Evolutionary conservation across 2,888 invertebrate genomes (phyloP), one percentile per base, ranked within the genome.

Genomic region (Silvanus unidentatus): DNA sequence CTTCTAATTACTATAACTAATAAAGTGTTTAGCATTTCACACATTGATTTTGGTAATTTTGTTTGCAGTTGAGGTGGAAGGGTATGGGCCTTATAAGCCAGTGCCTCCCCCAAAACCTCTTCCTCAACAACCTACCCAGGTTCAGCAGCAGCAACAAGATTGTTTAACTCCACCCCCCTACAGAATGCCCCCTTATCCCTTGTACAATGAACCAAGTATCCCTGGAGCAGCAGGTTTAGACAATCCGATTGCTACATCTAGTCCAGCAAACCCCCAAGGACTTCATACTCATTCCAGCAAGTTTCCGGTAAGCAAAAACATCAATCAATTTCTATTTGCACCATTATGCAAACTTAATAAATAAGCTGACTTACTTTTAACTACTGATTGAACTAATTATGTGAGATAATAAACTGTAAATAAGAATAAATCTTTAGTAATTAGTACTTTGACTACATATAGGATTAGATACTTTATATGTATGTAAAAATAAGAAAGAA

Each of bases 251-350:
- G 63, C 72, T 59, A 60, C 71, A 54, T 63, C 77, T 73, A 64
- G 69, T 63, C 70, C 74, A 60, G 63, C 68, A 63, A 50, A 71
- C 60, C 65, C 55, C n/a, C 66, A 71, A 61, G 63, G 69, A 64
- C 74, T 86, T 12, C 85, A 86, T 68, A 86, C 86, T 16, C 86
- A 87, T 70, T 86, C 86, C 57, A 84, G 79, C 58, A 86, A 87
- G 69, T 87, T 86, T 73, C 86, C 86, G 66, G 87, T 86, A 74
- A 81, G 81, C 76, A n/a, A n/a, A n/a, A n/a, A n/a, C n/a, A n/a
- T n/a, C n/a, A n/a, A n/a, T n/a, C n/a, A n/a, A n/a, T n/a, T n/a
- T n/a, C n/a, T n/a, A n/a, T n/a, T 39, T 12, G 39, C 6, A 15
- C 11, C 10, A 35, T 12, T 10, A 35, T n/a, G 8, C 8, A 35